These are phyloP conservation scores for Ornithoptera alexandrae DNA, from an alignment of 2,888 invertebrate species.

Conservation along the genomic window DNA sequence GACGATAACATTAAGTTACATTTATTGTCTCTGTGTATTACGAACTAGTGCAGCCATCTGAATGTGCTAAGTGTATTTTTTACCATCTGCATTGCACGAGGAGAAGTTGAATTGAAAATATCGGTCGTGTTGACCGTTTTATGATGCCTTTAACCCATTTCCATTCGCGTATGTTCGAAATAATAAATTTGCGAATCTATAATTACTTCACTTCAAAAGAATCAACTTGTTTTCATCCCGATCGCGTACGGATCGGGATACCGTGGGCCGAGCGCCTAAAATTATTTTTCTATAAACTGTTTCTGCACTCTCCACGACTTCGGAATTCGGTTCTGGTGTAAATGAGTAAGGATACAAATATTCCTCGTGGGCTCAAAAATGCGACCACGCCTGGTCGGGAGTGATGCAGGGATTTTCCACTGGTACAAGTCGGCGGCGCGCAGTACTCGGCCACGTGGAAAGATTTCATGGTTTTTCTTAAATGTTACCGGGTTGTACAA, in stretches of 20 bases:
- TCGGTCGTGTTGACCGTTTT: neutral
- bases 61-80: too few relatives aligned
- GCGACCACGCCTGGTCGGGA: conserved; percentile 33
- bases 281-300: conserved; percentile 56
- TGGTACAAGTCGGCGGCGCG: conserved; percentile 18
- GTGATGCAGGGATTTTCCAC: conserved; percentile 38
- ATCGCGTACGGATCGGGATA: conserved; percentile 38
- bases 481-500: conserved; percentile 1
- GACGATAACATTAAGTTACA: too few relatives aligned
- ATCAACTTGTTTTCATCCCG: conserved; percentile 51
- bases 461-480: conserved; percentile 4
- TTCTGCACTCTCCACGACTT: conserved; percentile 52
- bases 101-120: neutral
- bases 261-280: conserved; percentile 31
- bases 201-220: conserved; percentile 43
- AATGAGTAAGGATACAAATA: conserved; percentile 65
- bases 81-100: too few relatives aligned
- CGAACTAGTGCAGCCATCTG: too few relatives aligned
- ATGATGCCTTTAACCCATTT: conserved; percentile 10
- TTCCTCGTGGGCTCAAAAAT: conserved; percentile 42
- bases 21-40: too few relatives aligned
- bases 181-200: conserved; percentile 21
- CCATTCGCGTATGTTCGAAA: neutral
- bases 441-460: conserved; percentile 1
- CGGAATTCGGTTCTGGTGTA: conserved; percentile 66